Evolutionary conservation across 2,797 vertebrate genomes (phyloP).

Genomic region (Tiaroga cobitis): DNA sequence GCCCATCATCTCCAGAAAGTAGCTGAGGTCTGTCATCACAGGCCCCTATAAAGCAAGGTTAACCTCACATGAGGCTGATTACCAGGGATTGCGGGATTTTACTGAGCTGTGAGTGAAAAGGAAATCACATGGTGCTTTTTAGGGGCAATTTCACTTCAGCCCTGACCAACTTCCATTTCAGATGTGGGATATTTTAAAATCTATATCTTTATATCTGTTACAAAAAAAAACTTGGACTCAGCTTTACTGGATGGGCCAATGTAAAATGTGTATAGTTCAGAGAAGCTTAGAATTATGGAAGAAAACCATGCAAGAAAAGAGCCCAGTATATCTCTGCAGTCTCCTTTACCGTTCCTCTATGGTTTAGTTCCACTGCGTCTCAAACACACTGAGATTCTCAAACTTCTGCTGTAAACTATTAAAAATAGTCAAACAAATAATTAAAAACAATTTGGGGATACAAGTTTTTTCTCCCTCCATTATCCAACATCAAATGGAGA

Average conservation of each 20-base stretch:
- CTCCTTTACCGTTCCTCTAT: not conserved
- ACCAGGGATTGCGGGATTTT: slow-evolving; percentile 59
- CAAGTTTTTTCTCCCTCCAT: not conserved
- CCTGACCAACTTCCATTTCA: slow-evolving; percentile 66
- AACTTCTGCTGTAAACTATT: not conserved
- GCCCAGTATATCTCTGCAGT: not conserved
- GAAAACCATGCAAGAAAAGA: not conserved
- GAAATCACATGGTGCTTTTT: slow-evolving; percentile 69
- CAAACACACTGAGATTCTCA: not conserved
- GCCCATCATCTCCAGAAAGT: slow-evolving; percentile 43
- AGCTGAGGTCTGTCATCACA: slow-evolving; percentile 64
- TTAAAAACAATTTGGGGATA: not conserved
- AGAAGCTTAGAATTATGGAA: slow-evolving; percentile 54
- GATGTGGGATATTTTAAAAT: slow-evolving; percentile 47
- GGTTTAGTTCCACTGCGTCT: not conserved
- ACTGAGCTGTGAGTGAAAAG: slow-evolving; percentile 66
- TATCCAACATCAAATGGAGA: not conserved
- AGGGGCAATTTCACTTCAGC: slow-evolving; percentile 68
- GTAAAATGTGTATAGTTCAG: slow-evolving; percentile 63
- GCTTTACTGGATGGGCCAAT: slow-evolving; percentile 58
- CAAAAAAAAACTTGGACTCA: slow-evolving; percentile 59
- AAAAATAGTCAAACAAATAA: not conserved
- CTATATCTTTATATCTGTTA: slow-evolving; percentile 70
- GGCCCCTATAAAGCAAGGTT: slow-evolving; percentile 62
- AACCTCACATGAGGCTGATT: slow-evolving; percentile 61